These are phyloP conservation scores for Fulmarus glacialis DNA, from an alignment of 2,113 vertebrate species.

Conservation along the genomic window DNA sequence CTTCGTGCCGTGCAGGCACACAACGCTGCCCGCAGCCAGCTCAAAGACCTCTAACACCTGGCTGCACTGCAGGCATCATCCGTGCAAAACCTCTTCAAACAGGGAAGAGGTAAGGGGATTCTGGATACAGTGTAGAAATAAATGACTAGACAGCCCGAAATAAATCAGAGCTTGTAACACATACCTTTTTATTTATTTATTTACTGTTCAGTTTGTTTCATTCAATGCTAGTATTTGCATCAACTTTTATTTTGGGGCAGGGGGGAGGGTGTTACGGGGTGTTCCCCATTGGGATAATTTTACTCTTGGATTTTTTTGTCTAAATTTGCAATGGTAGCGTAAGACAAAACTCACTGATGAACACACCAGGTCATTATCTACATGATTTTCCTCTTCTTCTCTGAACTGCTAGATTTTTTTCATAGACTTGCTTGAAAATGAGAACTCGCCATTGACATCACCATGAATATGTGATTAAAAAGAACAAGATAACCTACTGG, in stretches of 20 bases:
- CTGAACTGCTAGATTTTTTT: not conserved
- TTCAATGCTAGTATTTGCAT: not conserved
- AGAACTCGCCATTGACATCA: not conserved
- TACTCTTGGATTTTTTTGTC: not conserved
- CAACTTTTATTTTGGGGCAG: not conserved
- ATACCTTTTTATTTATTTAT: not conserved
- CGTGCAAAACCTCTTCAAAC: not conserved
- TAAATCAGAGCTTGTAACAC: not conserved
- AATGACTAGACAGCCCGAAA: not conserved
- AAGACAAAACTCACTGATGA: not conserved
- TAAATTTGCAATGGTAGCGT: not conserved
- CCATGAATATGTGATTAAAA: not conserved
- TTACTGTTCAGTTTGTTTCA: not conserved
- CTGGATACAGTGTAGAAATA: not conserved
- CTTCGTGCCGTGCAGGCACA: rapidly evolving
- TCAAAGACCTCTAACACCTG: not conserved
- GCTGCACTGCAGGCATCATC: not conserved
- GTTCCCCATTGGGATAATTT: not conserved
- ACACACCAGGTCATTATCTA: not conserved
- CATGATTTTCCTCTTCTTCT: not conserved
- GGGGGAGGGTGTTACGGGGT: not conserved
- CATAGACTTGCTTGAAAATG: not conserved
- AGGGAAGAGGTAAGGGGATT: not conserved
- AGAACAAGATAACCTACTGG: not conserved
- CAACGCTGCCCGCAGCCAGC: not conserved